These are phyloP conservation scores for Hydraecia micacea DNA, from an alignment of 2,888 invertebrate species.

Conservation along the genomic window DNA sequence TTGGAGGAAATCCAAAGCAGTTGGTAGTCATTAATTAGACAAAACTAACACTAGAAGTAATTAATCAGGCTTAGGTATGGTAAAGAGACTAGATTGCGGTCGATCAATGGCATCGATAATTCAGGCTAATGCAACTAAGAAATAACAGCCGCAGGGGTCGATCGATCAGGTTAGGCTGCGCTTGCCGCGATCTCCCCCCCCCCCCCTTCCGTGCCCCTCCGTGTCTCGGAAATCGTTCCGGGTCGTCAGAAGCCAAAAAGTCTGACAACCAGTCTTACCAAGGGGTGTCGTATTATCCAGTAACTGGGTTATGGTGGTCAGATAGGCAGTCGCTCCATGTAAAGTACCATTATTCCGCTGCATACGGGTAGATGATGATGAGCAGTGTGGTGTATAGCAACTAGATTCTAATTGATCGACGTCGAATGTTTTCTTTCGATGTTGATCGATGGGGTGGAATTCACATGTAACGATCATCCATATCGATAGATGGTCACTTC, in stretches of 20 bases:
- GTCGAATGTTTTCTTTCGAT: not conserved
- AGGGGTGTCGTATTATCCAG: too few species aligned
- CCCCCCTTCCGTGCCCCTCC: too few species aligned
- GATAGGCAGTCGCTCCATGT: too few species aligned
- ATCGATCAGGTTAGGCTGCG: too few species aligned
- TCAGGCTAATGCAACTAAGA: not conserved
- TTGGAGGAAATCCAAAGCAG: conserved; percentile 35
- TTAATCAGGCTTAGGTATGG: conserved; percentile 17
- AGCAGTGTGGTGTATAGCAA: not conserved
- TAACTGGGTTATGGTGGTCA: too few species aligned
- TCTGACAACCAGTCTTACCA: not conserved
- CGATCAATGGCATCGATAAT: not conserved
- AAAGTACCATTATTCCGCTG: too few species aligned
- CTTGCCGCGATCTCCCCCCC: too few species aligned
- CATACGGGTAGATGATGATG: too few species aligned
- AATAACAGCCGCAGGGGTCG: not conserved
- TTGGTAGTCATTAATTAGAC: conserved; percentile 16
- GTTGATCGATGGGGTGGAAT: not conserved
- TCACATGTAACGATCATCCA: not conserved
- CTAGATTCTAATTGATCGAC: not conserved
- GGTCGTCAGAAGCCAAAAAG: not conserved
- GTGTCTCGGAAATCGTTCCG: not conserved
- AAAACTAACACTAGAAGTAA: conserved; percentile 14
- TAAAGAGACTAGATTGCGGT: not conserved
- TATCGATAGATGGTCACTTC: not conserved